phyloP scores from a whole-genome alignment of 2,113 vertebrate genomes.

The Etia nguti region DNA sequence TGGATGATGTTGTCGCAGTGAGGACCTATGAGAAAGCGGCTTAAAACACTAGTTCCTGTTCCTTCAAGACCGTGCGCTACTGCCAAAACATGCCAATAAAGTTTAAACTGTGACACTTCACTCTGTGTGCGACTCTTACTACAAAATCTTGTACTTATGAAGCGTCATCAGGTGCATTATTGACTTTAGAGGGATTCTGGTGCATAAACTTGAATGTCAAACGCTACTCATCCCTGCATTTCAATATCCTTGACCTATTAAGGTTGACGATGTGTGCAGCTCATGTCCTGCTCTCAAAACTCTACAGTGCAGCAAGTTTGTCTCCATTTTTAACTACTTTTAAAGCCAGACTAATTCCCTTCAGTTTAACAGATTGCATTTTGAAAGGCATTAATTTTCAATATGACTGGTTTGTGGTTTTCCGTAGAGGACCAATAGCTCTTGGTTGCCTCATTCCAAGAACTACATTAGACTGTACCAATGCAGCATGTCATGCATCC shows the following conservation, averaged over 20 bases:
- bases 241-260: neutral
- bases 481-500: neutral
- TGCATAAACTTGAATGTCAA: neutral
- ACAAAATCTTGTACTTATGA: neutral
- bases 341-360: neutral
- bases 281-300: neutral
- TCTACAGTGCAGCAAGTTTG: neutral
- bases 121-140: neutral
- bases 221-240: neutral
- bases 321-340: neutral
- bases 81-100: constrained; percentile 42
- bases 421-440: neutral
- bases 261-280: neutral
- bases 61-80: neutral
- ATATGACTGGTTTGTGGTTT: neutral
- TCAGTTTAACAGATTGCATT: neutral
- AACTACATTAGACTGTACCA: accelerated
- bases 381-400: neutral
- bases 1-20: constrained; percentile 75
- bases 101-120: neutral
- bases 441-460: neutral
- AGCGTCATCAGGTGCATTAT: neutral
- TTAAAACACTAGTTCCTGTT: neutral
- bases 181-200: neutral
- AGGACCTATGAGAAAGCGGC: constrained; percentile 81